These are phyloP conservation scores for Glaucidium brasilianum DNA, from an alignment of 2,113 vertebrate species.

Conservation along the genomic window DNA sequence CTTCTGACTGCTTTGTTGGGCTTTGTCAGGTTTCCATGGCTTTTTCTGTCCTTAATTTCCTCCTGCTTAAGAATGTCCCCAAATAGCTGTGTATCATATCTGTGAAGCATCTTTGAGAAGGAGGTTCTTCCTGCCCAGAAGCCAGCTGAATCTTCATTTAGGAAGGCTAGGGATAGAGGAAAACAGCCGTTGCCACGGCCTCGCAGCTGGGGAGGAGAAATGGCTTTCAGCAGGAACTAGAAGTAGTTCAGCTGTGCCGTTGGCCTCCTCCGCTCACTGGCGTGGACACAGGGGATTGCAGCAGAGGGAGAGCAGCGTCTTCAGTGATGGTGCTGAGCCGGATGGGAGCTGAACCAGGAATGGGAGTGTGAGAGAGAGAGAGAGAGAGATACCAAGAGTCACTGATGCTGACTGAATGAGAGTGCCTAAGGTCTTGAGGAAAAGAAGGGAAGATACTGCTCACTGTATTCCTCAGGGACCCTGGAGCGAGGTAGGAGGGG, in stretches of 20 bases:
- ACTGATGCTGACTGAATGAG: not conserved
- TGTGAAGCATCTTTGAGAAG: not conserved
- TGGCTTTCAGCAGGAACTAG: fast-evolving
- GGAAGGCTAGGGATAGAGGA: not conserved
- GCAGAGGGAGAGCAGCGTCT: not conserved
- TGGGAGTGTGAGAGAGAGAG: not conserved
- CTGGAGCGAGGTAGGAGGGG: not conserved
- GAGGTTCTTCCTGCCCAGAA: not conserved
- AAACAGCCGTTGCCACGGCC: not conserved
- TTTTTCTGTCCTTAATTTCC: not conserved
- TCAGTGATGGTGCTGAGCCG: not conserved
- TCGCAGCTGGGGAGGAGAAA: not conserved
- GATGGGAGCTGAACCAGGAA: fast-evolving
- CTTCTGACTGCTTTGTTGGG: not conserved
- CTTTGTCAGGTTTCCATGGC: not conserved
- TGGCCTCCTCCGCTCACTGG: fast-evolving
- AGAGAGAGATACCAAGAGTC: too few species aligned
- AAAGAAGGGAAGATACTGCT: not conserved
- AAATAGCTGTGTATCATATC: not conserved
- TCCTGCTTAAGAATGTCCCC: not conserved
- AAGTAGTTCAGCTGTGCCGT: fast-evolving
- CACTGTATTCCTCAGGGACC: not conserved
- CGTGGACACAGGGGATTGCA: not conserved
- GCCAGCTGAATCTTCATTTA: not conserved
- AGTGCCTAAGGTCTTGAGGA: not conserved